Evolutionary conservation across 2,113 vertebrate species (phyloP).

Genomic region (Uropsilus gracilis): DNA sequence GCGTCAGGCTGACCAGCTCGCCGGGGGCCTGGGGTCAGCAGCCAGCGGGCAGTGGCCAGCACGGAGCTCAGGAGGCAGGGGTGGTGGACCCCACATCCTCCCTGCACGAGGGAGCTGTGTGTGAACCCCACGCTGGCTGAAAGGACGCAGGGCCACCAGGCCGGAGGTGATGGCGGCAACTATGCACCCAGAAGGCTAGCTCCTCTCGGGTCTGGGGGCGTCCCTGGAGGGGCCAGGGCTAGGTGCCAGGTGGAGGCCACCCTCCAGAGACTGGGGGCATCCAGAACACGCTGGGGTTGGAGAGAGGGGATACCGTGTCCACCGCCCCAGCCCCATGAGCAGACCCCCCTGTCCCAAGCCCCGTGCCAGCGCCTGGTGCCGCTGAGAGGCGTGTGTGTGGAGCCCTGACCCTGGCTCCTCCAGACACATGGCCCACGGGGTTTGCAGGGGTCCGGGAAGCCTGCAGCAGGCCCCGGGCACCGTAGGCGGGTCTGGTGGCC

Average conservation of each 20-base stretch:
- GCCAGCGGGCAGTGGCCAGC: neutral
- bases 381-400: too few species aligned
- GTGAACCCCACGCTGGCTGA: accelerated
- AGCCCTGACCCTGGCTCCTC: accelerated
- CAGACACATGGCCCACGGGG: accelerated
- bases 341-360: too few species aligned
- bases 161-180: neutral
- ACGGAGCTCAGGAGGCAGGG: too few species aligned
- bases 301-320: neutral
- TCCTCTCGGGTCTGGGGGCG: accelerated
- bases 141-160: accelerated
- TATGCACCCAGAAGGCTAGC: neutral
- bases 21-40: neutral
- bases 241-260: neutral
- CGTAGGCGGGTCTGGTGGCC: accelerated
- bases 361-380: too few species aligned
- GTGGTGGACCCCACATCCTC: neutral
- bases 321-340: neutral
- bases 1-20: accelerated
- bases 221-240: accelerated
- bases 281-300: too few species aligned
- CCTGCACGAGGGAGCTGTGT: accelerated
- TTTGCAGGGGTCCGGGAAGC: accelerated
- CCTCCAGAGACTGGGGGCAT: neutral
- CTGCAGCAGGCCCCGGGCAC: neutral